Base-by-base conservation (phyloP, 2,113 vertebrate species). In the Lepus americanus region DNA sequence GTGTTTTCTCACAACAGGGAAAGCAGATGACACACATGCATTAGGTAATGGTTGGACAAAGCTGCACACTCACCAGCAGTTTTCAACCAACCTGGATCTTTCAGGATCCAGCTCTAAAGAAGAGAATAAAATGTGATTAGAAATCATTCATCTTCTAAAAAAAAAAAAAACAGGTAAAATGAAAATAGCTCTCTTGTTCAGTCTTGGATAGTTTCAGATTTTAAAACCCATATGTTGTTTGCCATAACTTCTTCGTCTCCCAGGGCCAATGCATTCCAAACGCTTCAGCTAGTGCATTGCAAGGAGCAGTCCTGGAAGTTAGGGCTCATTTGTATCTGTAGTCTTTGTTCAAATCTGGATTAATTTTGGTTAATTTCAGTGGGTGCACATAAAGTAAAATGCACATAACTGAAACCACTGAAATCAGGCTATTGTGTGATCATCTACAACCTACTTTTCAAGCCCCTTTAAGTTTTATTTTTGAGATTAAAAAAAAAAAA, bases 1-100 rank as follows among this genome's bases (percentile, higher is more conserved):
- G 97, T 98, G 97, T 98, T 99, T 98, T 98, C 96, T 98, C 96
- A 98, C 98, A 98, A 97, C 95, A 97, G 97, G 97, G 96, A 98
- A 98, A 97, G 97, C 96, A 98, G 97, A 98, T 96, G 97, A 98
- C 97, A 96, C 97, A 97, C 97, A 98, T 69, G 94, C 85, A 98
- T 98, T 97, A 97, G 97, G 97, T 98, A 97, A 98, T 98, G 76
- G 14, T 66, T 94, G 92, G 92, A 97, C 97, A 87, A 83, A 49
- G 89, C 83, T 8, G 0, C 95, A 96, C 92, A 97, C 91, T 87
- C 92, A 12, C 96, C 87, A 89, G 96, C 81, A 33, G 76, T 96
- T 97, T 98, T 96, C 91, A 95, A 93, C 76, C 39, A 94, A 97
- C 33, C 94, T 97, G 96, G 51, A n/a, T 97, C 27, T 97, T 97